Evolutionary conservation across 2,888 invertebrate genomes (phyloP).

Genomic region (Oligia latruncula): DNA sequence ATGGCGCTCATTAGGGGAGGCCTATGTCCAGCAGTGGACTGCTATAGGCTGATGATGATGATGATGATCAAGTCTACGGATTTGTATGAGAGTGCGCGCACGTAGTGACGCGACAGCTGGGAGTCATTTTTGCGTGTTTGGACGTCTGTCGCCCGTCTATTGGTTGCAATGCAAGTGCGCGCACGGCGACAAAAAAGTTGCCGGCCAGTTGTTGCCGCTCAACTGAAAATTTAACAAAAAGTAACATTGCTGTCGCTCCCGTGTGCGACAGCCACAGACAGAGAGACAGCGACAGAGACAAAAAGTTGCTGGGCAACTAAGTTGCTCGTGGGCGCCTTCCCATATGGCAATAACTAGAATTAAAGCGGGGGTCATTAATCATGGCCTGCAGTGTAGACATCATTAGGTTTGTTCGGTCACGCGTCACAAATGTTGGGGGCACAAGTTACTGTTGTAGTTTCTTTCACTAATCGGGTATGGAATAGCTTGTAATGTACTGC

Average conservation of each 20-base stretch:
- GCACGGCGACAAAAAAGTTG: neutral
- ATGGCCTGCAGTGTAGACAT: conserved; percentile 71
- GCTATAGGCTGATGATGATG: too few relatives aligned
- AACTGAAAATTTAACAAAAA: neutral
- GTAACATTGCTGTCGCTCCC: neutral
- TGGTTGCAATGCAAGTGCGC: too few relatives aligned
- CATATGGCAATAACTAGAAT: conserved; percentile 79
- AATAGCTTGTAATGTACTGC: conserved; percentile 9
- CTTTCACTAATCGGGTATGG: conserved; percentile 17
- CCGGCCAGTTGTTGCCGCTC: neutral
- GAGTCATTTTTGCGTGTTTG: neutral
- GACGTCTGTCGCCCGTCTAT: neutral
- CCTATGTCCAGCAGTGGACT: too few relatives aligned
- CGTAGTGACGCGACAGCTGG: neutral
- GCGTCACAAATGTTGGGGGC: conserved; percentile 58
- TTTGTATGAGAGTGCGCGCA: neutral
- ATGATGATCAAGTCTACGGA: neutral
- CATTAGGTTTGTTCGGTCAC: conserved; percentile 77
- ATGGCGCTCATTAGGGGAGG: too few relatives aligned
- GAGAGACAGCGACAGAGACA: neutral
- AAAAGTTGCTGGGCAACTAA: neutral
- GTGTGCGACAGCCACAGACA: neutral
- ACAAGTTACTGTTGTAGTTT: conserved; percentile 21
- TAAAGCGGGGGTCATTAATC: conserved; percentile 80
- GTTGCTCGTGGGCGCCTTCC: neutral